Conservation (phyloP, 1,140 invertebrate species). For the Philotrypesis tridentata region DNA sequence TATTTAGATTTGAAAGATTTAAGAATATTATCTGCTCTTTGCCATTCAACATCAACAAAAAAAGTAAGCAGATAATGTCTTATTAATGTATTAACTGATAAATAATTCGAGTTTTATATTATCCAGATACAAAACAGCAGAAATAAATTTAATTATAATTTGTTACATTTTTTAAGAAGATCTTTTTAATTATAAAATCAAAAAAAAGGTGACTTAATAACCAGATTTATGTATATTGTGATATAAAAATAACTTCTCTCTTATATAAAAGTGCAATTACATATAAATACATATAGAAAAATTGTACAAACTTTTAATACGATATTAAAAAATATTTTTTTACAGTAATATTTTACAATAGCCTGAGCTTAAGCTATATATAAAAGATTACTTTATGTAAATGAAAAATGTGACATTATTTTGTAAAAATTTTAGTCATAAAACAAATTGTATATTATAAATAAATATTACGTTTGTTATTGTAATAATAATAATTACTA, state of each 20-base stretch:
- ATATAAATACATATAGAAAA: constrained; percentile 29
- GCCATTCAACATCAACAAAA: constrained; percentile 10
- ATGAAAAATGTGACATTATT: constrained; percentile 7
- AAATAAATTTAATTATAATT: constrained; percentile 19
- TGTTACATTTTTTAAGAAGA: constrained; percentile 1
- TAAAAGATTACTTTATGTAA: constrained; percentile 19
- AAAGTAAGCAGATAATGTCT: constrained; percentile 8
- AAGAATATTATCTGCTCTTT: constrained; percentile 35
- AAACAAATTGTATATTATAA: constrained; percentile 14
- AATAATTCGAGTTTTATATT: background rate
- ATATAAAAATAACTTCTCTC: constrained; percentile 39
- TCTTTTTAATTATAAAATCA: constrained; percentile 6
- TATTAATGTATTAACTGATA: constrained; percentile 1
- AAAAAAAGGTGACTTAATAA: constrained; percentile 15
- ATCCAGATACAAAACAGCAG: background rate
- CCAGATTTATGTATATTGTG: constrained; percentile 34
- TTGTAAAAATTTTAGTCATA: constrained; percentile 22
- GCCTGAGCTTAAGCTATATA: constrained; percentile 13
- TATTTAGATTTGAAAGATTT: constrained; percentile 47
- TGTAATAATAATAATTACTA: background rate
- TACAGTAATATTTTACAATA: constrained; percentile 19
- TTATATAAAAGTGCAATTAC: constrained; percentile 35
- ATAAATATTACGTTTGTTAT: constrained; percentile 19
- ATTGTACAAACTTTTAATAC: background rate
- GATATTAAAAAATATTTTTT: constrained; percentile 33